These are phyloP conservation scores for Dascyllus trimaculatus DNA, from an alignment of 2,113 vertebrate species.

Conservation along the genomic window DNA sequence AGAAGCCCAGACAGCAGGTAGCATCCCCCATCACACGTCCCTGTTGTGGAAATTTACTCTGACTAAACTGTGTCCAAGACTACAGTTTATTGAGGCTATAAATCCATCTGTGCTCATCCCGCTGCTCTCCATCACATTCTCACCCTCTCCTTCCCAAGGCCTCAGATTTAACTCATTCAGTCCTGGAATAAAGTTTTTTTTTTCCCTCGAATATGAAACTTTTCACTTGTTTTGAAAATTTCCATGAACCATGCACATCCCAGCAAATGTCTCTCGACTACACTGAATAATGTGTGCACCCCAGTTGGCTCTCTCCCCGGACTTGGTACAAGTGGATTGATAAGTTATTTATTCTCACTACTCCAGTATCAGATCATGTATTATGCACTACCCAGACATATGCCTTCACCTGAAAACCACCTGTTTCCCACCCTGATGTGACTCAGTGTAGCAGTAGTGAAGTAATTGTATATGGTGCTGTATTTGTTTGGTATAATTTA, in stretches of 20 bases:
- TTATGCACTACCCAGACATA: slow-evolving; percentile 70
- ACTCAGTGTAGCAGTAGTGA: background rate
- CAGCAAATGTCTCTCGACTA: background rate
- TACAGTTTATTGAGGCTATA: slow-evolving; percentile 74
- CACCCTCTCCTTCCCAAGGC: slow-evolving; percentile 17
- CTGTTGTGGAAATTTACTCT: slow-evolving; percentile 76
- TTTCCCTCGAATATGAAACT: slow-evolving; percentile 7
- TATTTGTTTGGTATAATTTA: background rate
- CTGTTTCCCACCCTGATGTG: slow-evolving; percentile 61
- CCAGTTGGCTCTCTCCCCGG: slow-evolving; percentile 19
- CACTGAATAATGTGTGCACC: slow-evolving; percentile 12
- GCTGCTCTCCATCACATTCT: slow-evolving; percentile 4
- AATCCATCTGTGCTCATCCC: slow-evolving; percentile 57
- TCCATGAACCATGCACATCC: background rate
- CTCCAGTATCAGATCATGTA: slow-evolving; percentile 80
- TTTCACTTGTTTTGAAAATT: slow-evolving; percentile 17
- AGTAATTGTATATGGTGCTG: background rate
- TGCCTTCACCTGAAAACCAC: slow-evolving; percentile 75
- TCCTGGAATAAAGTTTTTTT: background rate
- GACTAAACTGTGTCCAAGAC: slow-evolving; percentile 51
- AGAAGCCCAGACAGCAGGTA: slow-evolving; percentile 70
- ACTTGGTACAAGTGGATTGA: slow-evolving; percentile 43
- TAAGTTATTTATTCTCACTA: slow-evolving; percentile 71
- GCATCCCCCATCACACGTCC: slow-evolving; percentile 61
- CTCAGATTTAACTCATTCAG: slow-evolving; percentile 25